Percentiles rank a stretch among this genome's conserved stretches.
phyloP scores from a whole-genome alignment of 1,140 invertebrate species.

The Hydropsyche tenuis region DNA sequence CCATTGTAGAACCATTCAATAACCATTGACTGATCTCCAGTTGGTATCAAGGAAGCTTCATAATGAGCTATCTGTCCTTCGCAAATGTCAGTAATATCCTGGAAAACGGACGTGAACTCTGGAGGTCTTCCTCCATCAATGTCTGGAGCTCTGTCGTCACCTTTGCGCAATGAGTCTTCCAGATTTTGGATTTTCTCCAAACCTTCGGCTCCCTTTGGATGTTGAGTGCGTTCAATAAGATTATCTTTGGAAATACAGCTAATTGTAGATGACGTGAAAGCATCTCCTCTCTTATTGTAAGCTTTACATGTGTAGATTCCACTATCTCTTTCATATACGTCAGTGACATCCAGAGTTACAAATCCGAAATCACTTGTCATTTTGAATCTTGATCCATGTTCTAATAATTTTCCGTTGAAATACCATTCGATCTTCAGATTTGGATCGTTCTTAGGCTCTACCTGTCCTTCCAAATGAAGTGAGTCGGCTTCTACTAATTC shows the following conservation, averaged over 20 bases:
- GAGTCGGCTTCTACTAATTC: constrained; percentile 88
- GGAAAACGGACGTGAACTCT: constrained; percentile 86
- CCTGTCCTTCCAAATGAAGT: constrained; percentile 90
- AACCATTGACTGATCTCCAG: constrained; percentile 94
- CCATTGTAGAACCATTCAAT: constrained; percentile 98
- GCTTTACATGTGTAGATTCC: constrained; percentile 93
- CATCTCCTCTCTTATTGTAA: constrained; percentile 85
- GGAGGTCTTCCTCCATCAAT: constrained; percentile 82
- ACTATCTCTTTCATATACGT: constrained; percentile 91
- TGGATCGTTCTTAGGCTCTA: constrained; percentile 96
- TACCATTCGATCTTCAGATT: constrained; percentile 94
- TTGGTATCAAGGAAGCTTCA: constrained; percentile 90
- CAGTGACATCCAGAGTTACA: constrained; percentile 86
- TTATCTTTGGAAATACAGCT: constrained; percentile 82
- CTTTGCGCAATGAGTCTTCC: constrained; percentile 82
- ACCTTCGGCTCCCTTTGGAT: constrained; percentile 91
- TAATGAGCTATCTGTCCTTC: constrained; percentile 94
- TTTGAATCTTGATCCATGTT: constrained; percentile 85
- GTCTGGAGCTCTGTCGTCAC: constrained; percentile 71
- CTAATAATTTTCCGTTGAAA: constrained; percentile 87
- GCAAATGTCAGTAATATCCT: constrained; percentile 79
- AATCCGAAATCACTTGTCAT: constrained; percentile 92
- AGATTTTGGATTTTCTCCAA: constrained; percentile 89
- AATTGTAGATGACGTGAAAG: constrained; percentile 89
- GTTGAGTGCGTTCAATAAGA: constrained; percentile 87